Base-by-base conservation (phyloP, 2,888 invertebrate genomes). In the Apodemia hepburni region DNA sequence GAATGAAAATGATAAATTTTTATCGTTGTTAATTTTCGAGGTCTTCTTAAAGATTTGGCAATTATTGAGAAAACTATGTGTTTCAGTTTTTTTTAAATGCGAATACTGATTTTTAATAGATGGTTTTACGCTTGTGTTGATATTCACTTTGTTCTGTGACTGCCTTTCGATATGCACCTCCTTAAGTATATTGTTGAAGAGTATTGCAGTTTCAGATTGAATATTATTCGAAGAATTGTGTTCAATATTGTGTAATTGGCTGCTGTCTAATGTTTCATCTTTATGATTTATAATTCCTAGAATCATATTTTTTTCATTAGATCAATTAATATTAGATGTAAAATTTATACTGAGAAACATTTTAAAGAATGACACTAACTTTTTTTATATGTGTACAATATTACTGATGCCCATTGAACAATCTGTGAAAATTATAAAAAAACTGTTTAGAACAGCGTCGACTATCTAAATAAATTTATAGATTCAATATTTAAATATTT, bases 351-450 rank as follows among this genome's bases (percentile, higher is more conserved):
- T n/a, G n/a, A n/a, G n/a, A n/a, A n/a, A 33, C 33, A 33, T 7
- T 33, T 5, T 5, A 33, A 33, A 45, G n/a, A n/a, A 1, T 7
- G 1, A n/a, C 35, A 61, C 64, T 45, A 22, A 70, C 71, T 66
- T 67, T 69, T 69, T 54, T 64, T 57, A 29, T 61, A 51, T 60
- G 69, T 63, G 62, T 67, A 80, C 60, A 88, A 73, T 67, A 84
- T 80, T 11, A 87, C 73, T 3, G 75, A 79, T 12, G 82, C 76
- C 87, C 87, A 88, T 70, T 87, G 81, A 33, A 82, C 81, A 65
- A 82, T 70, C 89, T 90, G 78, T 58, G 76, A 79, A 61, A 58
- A 54, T 62, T 58, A 61, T 9, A n/a, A n/a, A 66, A 65, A 45
- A 9, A 59, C 8, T 38, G 11, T 11, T 42, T 42, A 3, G 12